phyloP scores from a whole-genome alignment of 2,113 vertebrate genomes.

The Mormyrus lacerda region DNA sequence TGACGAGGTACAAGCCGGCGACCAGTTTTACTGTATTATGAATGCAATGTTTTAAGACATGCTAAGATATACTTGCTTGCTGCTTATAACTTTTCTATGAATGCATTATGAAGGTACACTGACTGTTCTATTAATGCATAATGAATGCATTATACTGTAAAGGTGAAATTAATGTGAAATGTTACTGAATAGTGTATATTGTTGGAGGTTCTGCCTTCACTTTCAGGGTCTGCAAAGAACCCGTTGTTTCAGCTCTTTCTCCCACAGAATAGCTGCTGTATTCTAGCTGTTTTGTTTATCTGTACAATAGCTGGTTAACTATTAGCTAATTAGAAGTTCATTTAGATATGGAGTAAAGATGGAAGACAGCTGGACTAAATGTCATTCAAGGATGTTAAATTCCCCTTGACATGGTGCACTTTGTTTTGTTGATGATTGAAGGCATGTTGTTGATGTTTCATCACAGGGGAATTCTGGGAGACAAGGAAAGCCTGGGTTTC shows the following conservation, averaged over 20 bases:
- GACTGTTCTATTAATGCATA: neutral
- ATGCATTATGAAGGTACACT: neutral
- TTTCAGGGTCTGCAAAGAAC: neutral
- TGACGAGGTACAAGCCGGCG: too few species aligned
- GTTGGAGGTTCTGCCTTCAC: neutral
- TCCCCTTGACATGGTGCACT: neutral
- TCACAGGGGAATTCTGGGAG: slow-evolving; percentile 51
- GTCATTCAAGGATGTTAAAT: neutral
- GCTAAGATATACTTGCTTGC: neutral
- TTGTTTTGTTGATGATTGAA: neutral
- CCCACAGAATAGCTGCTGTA: neutral
- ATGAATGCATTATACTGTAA: neutral
- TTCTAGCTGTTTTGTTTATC: neutral
- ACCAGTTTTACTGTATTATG: too few species aligned
- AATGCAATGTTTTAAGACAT: neutral
- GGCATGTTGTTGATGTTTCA: slow-evolving; percentile 2
- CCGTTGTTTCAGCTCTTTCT: neutral
- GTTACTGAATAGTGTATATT: neutral
- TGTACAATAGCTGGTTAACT: neutral
- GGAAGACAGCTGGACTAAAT: neutral
- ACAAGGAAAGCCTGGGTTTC: slow-evolving; percentile 38
- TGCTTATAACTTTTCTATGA: neutral
- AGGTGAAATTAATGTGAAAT: neutral
- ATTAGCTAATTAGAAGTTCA: neutral
- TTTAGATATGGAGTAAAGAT: neutral